Evolutionary conservation across 2,888 invertebrate species (phyloP), one percentile per base, ranked within the genome.

Genomic region (Noctua comes): DNA sequence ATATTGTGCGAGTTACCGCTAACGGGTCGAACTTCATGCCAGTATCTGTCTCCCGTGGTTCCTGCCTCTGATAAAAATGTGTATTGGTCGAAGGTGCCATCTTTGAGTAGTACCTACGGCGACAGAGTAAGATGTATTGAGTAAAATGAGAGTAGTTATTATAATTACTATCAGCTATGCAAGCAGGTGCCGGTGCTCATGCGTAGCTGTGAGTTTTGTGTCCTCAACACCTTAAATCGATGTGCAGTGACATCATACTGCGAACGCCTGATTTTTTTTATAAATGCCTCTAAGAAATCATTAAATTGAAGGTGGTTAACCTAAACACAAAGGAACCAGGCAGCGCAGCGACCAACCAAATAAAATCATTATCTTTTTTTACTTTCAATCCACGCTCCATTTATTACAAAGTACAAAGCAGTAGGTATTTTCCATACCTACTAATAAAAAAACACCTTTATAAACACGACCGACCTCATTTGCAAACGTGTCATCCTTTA

Each of bases 401-500:
- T 57, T 62, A 51, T n/a, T 27, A 68, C 51, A 11, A 48, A 48
- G 1, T 13, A 31, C n/a, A 46, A 54, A 43, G 6, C 21, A 8
- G 0, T 59, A 64, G 43, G 27, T 51, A 59, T 79, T 73, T 73
- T 76, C 48, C 31, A 69, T 21, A 57, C n/a, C n/a, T n/a, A n/a
- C 10, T 54, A 73, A 51, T 70, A 83, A 8, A 71, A 46, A 7
- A 79, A 51, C 36, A 66, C 62, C 78, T 62, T 68, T n/a, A 18
- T 31, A 78, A 71, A 68, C 24, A 57, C 65, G 54, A 64, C 21
- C 31, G 10, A 72, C 62, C 79, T 86, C 76, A 82, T 84, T 86
- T 71, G 76, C 70, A 84, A 65, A 73, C 83, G 79, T 71, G 83
- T 86, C 86, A 79, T 85, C 83, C 83, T 85, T 72, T 83, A 76